Percentiles rank a stretch among this genome's conserved stretches.
Conservation (phyloP, 2,888 invertebrate genomes). For the Griposia aprilina region DNA sequence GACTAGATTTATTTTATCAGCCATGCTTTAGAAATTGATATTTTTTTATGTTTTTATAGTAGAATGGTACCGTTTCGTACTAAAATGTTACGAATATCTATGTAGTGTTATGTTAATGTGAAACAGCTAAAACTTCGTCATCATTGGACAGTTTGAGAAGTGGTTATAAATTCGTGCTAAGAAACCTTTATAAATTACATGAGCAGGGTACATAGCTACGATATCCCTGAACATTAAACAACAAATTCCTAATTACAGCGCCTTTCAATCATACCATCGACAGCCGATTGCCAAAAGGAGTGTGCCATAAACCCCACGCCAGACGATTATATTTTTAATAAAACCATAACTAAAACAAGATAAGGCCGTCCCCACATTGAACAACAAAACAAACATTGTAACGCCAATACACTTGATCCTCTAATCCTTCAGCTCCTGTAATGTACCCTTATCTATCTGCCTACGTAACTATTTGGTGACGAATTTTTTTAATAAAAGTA, state of each 20-base stretch:
- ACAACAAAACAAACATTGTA: constrained; percentile 78
- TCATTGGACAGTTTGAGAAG: not conserved
- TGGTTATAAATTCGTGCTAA: not conserved
- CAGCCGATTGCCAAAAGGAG: constrained; percentile 53
- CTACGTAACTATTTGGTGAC: constrained; percentile 56
- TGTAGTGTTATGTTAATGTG: no score
- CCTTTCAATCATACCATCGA: constrained; percentile 45
- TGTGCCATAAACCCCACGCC: constrained; percentile 57
- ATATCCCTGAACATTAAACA: constrained; percentile 12
- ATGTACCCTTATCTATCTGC: constrained; percentile 68
- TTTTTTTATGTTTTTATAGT: no score
- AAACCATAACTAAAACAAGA: constrained; percentile 65
- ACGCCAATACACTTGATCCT: constrained; percentile 78
- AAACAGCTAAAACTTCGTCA: not conserved
- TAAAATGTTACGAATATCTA: not conserved
- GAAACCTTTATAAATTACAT: not conserved
- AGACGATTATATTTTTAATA: constrained; percentile 66
- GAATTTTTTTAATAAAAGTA: constrained; percentile 64
- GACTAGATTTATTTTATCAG: not conserved
- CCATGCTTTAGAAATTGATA: not conserved
- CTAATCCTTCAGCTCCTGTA: constrained; percentile 78
- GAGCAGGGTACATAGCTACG: not conserved
- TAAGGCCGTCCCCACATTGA: constrained; percentile 77
- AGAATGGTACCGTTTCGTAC: not conserved
- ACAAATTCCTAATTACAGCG: constrained; percentile 42